Conservation (phyloP, 2,113 vertebrate species). For the Ictidomys tridecemlineatus region DNA sequence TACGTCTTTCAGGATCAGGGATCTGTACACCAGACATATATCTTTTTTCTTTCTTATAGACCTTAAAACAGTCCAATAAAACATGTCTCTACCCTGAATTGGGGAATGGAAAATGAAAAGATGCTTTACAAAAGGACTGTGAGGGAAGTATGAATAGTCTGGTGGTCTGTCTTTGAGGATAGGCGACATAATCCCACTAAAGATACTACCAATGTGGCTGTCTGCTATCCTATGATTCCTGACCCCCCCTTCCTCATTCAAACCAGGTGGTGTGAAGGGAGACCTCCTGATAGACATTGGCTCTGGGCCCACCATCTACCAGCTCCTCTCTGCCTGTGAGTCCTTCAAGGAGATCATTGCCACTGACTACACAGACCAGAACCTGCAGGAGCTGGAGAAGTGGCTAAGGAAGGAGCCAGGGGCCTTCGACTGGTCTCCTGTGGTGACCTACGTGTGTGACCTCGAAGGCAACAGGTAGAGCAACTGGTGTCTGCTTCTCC, state of each 20-base stretch:
- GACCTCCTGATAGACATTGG: slow-evolving; percentile 85
- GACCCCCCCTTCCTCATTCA: background rate
- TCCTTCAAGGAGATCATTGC: slow-evolving; percentile 83
- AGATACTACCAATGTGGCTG: background rate
- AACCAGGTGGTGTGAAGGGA: slow-evolving; percentile 80
- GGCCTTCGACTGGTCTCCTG: slow-evolving; percentile 85
- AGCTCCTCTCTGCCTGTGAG: slow-evolving; percentile 85
- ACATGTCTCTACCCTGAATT: background rate
- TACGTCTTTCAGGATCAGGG: background rate
- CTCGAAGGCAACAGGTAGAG: slow-evolving; percentile 86
- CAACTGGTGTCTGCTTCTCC: background rate
- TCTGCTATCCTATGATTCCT: accelerated
- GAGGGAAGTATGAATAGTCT: background rate
- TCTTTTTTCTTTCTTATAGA: background rate
- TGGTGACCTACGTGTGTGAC: slow-evolving; percentile 84
- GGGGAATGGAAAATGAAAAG: background rate
- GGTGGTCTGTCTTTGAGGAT: background rate
- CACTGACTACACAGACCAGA: slow-evolving; percentile 83
- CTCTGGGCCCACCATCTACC: slow-evolving; percentile 86
- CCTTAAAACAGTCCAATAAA: background rate
- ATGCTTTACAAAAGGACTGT: background rate
- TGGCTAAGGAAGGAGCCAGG: slow-evolving; percentile 85
- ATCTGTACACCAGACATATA: background rate
- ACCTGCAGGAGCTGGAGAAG: slow-evolving; percentile 82
- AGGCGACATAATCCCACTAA: background rate